These are phyloP conservation scores for Patiria pectinifera DNA, from an alignment of 53 echinoderm and acorn worm genomes.

Conservation along the genomic window DNA sequence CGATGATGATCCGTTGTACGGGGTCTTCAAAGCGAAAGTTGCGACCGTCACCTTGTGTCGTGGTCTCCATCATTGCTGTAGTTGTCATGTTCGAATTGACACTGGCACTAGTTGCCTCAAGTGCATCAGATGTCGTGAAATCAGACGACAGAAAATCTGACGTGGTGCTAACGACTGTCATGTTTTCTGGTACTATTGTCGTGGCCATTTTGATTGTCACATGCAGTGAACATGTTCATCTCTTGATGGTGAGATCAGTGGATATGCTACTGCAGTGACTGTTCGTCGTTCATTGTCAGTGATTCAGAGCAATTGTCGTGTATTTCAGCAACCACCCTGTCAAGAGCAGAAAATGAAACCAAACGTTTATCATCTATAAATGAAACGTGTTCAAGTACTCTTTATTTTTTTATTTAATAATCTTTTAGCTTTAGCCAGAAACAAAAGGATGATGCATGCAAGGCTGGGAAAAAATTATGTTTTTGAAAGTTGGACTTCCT, in stretches of 20 bases:
- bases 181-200: not conserved
- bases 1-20: constrained; percentile 54
- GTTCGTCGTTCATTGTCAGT: not conserved
- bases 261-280: not conserved
- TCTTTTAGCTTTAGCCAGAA: too few relatives aligned
- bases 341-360: not conserved
- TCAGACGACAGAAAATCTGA: not conserved
- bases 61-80: not conserved
- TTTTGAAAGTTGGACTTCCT: too few relatives aligned
- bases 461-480: too few relatives aligned
- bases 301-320: not conserved
- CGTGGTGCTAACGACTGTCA: not conserved
- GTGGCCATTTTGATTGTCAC: not conserved
- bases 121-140: not conserved
- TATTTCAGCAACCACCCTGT: not conserved
- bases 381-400: not conserved
- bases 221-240: not conserved
- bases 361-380: not conserved
- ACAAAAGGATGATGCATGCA: too few relatives aligned
- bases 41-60: constrained; percentile 19
- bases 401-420: not conserved
- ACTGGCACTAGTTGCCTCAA: too few relatives aligned
- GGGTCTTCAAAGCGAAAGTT: constrained; percentile 66
- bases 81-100: not conserved
- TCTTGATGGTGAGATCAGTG: not conserved